Base-by-base conservation (phyloP, 2,113 vertebrate genomes). In the Vanacampus margaritifer region DNA sequence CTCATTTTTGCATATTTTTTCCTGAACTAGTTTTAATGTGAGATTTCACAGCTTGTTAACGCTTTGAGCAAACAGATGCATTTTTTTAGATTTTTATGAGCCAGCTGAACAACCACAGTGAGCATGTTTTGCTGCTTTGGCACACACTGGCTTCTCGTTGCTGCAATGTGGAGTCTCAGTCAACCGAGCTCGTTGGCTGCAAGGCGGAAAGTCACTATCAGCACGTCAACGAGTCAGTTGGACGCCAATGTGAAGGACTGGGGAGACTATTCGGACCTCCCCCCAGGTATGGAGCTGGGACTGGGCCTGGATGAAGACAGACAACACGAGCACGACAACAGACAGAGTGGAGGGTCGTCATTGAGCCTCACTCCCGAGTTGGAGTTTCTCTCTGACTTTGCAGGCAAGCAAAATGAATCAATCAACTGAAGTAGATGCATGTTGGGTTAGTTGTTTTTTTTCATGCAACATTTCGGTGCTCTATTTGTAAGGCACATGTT, bases 361-460 rank as follows among this genome's bases (percentile, higher is more conserved):
- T 66, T 72, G 2, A 81, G 64, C 17, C 45, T 88, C 35, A 36
- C 59, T n/a, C 80, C 86, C 0, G 89, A 90, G 72, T 70, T 84
- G 35, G 91, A 92, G 64, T 91, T 93, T 64, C 73, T 94, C 67
- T 84, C 81, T 26, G 84, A 86, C 17, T 90, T 90, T 86, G 83
- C 84, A 64, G 92, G 91, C 41, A 89, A 86, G 77, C 53, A 24
- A 37, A 74, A 58, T n/a, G 0, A 65, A 62, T 3, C 2, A 16
- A 56, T 72, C 36, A 51, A 23, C 46, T 39, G 24, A 41, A 68
- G 26, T 43, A 6, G 37, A 43, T 46, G 17, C 63, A n/a, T 39
- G 19, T 13, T n/a, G n/a, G n/a, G n/a, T n/a, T n/a, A n/a, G n/a
- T 28, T 39, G 32, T 11, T 46, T 2, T 45, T 45, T 45, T 14